Evolutionary conservation across 2,888 invertebrate species (phyloP), one percentile per base, ranked within the genome.

Genomic region (Dorcus hopei): DNA sequence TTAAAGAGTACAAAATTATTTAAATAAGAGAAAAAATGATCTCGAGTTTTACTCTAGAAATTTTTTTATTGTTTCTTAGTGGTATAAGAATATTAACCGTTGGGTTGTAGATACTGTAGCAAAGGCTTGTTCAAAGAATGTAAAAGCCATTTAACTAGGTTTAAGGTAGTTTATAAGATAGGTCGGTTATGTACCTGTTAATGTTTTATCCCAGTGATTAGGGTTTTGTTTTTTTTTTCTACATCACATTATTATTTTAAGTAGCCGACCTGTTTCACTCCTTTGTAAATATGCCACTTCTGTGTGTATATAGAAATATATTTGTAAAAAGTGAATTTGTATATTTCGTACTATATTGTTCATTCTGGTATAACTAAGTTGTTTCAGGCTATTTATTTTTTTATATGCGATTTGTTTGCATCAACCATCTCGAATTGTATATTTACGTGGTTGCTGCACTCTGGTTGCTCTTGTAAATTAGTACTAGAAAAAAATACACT

Each of bases 1-100:
- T 58, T 66, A 71, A 75, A 75, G 26, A 77, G 77, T 77, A 77
- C 77, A 77, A 77, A 77, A 76, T 77, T 76, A 73, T 74, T 74
- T 74, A 64, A 64, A 65, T 64, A 62, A 64, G 67, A 63, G 65
- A 66, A 74, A 73, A 72, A 73, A 72, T 74, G 77, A 77, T 77
- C 77, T 77, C 77, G 73, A 72, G 67, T 73, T 72, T 71, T 74
- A 70, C 67, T 71, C 67, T 65, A 72, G 70, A 68, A 60, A 64
- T 67, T 65, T 72, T 73, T 73, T 70, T 69, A 33, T 69, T 19
- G 19, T 19, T 70, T 63, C 64, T 70, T 65, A 67, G 65, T 69
- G 67, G 65, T 57, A 43, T 67, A 68, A 70, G 68, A 59, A 61
- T 57, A 62, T 61, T 64, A 57, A 59, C 51, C 54, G 48, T 63